These are phyloP conservation scores for Endomychus coccineus DNA, from an alignment of 2,888 invertebrate genomes.

Conservation along the genomic window DNA sequence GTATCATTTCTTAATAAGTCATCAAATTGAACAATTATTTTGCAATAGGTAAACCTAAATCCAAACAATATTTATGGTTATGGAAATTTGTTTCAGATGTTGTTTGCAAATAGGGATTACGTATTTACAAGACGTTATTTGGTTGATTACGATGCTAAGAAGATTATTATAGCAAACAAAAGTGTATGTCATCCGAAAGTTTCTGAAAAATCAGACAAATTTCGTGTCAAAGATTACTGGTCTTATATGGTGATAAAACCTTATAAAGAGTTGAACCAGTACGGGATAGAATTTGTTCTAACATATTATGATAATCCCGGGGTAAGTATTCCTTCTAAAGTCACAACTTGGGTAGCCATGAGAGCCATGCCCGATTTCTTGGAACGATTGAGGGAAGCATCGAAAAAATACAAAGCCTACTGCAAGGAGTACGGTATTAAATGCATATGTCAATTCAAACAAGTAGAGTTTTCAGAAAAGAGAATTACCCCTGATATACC, in stretches of 20 bases:
- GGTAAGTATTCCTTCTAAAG: conserved; percentile 62
- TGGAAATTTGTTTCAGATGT: conserved; percentile 56
- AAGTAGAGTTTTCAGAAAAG: conserved; percentile 15
- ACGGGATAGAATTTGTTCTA: conserved; percentile 72
- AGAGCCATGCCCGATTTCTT: conserved; percentile 73
- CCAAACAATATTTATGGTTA: too few species aligned
- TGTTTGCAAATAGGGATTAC: conserved; percentile 82
- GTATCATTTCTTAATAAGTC: too few species aligned
- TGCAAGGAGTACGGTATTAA: conserved; percentile 33
- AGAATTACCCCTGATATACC: too few species aligned
- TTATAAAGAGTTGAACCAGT: conserved; percentile 50
- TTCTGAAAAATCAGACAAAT: conserved; percentile 60
- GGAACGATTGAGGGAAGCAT: conserved; percentile 60
- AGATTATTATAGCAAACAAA: conserved; percentile 59
- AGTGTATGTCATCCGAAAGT: conserved; percentile 63
- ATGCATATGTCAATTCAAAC: conserved; percentile 22
- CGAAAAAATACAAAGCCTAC: conserved; percentile 54
- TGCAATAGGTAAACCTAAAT: too few species aligned
- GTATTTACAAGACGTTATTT: conserved; percentile 68
- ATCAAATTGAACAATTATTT: too few species aligned
- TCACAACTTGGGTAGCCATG: conserved; percentile 68
- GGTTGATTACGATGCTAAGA: conserved; percentile 50
- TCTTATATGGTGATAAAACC: conserved; percentile 81
- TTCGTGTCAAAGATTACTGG: conserved; percentile 75
- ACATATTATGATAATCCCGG: conserved; percentile 88